phyloP scores from a whole-genome alignment of 2,888 invertebrate species.

The Ennomos quercinarius region DNA sequence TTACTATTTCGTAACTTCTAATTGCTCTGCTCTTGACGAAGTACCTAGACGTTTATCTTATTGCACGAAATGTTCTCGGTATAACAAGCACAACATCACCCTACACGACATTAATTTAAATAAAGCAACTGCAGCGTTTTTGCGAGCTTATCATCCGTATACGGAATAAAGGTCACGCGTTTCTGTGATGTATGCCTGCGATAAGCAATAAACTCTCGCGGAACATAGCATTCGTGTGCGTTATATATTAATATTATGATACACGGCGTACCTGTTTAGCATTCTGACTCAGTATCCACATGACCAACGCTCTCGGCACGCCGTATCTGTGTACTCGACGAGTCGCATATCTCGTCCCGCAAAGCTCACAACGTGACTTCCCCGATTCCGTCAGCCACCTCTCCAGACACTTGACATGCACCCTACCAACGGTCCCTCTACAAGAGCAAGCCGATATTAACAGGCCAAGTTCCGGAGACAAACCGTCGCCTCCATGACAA shows the following conservation, averaged over 20 bases:
- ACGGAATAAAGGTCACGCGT: slow-evolving; percentile 10
- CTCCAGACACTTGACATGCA: slow-evolving; percentile 90
- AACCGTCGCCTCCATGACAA: slow-evolving; percentile 72
- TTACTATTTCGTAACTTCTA: too few relatives aligned
- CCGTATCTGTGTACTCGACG: slow-evolving; percentile 87
- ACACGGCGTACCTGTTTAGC: slow-evolving; percentile 70
- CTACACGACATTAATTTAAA: too few relatives aligned
- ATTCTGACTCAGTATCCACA: slow-evolving; percentile 86
- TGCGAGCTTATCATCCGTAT: slow-evolving; percentile 2
- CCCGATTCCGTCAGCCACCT: slow-evolving; percentile 91
- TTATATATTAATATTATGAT: slow-evolving; percentile 7
- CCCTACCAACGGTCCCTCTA: slow-evolving; percentile 89
- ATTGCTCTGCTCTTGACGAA: too few relatives aligned
- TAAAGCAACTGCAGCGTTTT: not conserved
- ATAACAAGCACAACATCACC: too few relatives aligned
- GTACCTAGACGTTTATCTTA: too few relatives aligned
- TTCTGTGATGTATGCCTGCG: slow-evolving; percentile 17
- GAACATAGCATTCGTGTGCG: not conserved
- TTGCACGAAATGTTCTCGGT: too few relatives aligned
- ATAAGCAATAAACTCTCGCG: slow-evolving; percentile 14
- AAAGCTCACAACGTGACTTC: slow-evolving; percentile 89
- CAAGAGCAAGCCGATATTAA: slow-evolving; percentile 79
- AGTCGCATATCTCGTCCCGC: slow-evolving; percentile 88
- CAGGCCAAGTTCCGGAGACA: slow-evolving; percentile 63
- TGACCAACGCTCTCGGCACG: slow-evolving; percentile 80